Base-by-base conservation (phyloP, 1,140 invertebrate genomes). In the Drosophila guanche region DNA sequence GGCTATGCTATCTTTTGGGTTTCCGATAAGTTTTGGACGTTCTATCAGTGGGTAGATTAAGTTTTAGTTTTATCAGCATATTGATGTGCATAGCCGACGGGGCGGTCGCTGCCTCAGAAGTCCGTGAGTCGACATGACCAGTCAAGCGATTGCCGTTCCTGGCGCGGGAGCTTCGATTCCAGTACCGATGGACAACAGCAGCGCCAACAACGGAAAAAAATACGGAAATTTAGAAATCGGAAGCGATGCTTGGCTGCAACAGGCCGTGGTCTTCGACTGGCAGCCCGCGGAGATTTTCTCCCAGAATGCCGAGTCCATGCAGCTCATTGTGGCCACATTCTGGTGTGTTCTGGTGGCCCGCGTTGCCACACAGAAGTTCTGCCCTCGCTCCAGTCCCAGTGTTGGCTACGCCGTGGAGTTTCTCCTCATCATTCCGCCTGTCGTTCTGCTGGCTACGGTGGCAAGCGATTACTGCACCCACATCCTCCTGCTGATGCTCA, bases 391-490 rank as follows among this genome's bases (percentile, higher is more conserved):
- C 3, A 71, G 57, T 7, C 14, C 61, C n/a, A 58, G 20, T 10
- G 5, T 51, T 8, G 58, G 69, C 25, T 88, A 48, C 37, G 45
- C 59, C 1, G 4, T 72, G 5, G 83, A 88, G 27, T 89, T 88
- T 29, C 6, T 52, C 0, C 12, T 90, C 23, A 85, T 88, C 12
- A 43, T 71, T 2, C 16, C 78, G 14, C 89, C 89, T 4, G 63
- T 56, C 14, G 52, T 90, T 22, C 37, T 90, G 4, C 68, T 86
- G 29, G 81, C 90, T 0, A 90, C 83, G 1, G 67, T 85, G 22
- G 70, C 74, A 5, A 58, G 58, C 14, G 37, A 50, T 3, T 88
- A 72, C 25, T 55, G 43, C 5, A 8, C 29, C 2, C 42, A 65
- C 6, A 75, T 71, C 8, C 61, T 70, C 4, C 12, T 37, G 0